phyloP scores from a whole-genome alignment of 2,797 vertebrate genomes.

The Cercopithecus hamlyni region DNA sequence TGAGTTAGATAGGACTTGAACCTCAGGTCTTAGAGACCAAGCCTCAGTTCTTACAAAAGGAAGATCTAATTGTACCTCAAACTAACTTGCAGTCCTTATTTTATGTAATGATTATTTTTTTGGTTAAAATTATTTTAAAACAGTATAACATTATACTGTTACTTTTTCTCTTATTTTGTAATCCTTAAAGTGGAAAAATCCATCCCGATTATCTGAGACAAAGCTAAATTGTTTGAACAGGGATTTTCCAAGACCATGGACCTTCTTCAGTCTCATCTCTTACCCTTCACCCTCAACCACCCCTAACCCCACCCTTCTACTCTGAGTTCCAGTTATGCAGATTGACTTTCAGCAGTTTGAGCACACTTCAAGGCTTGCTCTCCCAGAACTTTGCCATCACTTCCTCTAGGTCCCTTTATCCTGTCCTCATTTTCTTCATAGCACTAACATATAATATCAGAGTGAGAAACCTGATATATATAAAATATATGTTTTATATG shows the following conservation, averaged over 20 bases:
- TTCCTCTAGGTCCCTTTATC: background rate
- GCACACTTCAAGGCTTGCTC: background rate
- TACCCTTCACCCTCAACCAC: background rate
- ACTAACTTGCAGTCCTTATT: background rate
- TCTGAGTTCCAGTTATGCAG: background rate
- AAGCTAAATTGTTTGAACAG: background rate
- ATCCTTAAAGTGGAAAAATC: background rate
- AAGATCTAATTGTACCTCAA: background rate
- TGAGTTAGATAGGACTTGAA: too few relatives aligned
- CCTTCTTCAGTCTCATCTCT: background rate
- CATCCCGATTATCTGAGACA: background rate
- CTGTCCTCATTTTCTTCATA: background rate
- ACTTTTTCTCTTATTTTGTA: background rate
- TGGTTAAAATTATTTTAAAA: background rate
- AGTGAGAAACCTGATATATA: background rate
- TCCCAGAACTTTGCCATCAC: background rate
- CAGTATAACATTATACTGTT: background rate
- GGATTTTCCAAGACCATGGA: background rate
- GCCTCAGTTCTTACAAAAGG: background rate
- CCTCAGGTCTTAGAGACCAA: background rate
- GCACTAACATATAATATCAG: background rate
- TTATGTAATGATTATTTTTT: background rate
- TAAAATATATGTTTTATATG: background rate
- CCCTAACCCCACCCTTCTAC: background rate
- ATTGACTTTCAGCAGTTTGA: background rate